Conservation (phyloP, 2,113 vertebrate species). For the Paramisgurnus dabryanus region DNA sequence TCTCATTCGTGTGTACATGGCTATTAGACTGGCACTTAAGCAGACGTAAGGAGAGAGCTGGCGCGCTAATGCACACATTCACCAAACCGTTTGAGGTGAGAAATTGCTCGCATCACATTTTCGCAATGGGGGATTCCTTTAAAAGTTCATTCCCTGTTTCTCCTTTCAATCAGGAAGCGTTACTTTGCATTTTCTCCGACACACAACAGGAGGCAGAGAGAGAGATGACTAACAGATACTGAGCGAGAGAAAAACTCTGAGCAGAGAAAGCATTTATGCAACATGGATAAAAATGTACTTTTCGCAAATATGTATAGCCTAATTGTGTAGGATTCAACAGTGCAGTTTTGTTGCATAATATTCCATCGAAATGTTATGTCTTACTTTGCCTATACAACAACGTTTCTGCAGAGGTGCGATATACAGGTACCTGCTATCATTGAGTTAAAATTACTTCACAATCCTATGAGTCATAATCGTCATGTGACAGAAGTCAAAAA, state of each 20-base stretch:
- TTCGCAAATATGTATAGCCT: not conserved
- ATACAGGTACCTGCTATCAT: too few species aligned
- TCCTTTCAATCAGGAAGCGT: slow-evolving; percentile 42
- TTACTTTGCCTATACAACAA: not conserved
- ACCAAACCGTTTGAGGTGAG: slow-evolving; percentile 37
- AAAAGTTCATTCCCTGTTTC: slow-evolving; percentile 25
- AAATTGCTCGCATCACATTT: slow-evolving; percentile 33
- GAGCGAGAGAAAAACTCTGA: slow-evolving; percentile 9
- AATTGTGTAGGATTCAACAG: not conserved
- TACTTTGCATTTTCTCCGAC: slow-evolving; percentile 25
- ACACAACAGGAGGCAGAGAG: slow-evolving; percentile 29
- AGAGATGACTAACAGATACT: slow-evolving; percentile 36
- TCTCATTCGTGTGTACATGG: slow-evolving; percentile 13
- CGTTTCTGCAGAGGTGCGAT: too few species aligned
- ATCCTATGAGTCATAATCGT: too few species aligned
- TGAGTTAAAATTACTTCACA: too few species aligned
- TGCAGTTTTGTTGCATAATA: not conserved
- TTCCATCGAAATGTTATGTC: not conserved
- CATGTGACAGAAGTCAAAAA: too few species aligned
- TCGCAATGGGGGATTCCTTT: slow-evolving; percentile 37
- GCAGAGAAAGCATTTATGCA: slow-evolving; percentile 18
- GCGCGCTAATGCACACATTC: slow-evolving; percentile 48
- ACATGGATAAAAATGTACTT: not conserved
- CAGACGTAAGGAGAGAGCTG: slow-evolving; percentile 30
- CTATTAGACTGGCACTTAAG: slow-evolving; percentile 47